Evolutionary conservation across 2,888 invertebrate genomes (phyloP).

Genomic region (Amorpha juglandis): DNA sequence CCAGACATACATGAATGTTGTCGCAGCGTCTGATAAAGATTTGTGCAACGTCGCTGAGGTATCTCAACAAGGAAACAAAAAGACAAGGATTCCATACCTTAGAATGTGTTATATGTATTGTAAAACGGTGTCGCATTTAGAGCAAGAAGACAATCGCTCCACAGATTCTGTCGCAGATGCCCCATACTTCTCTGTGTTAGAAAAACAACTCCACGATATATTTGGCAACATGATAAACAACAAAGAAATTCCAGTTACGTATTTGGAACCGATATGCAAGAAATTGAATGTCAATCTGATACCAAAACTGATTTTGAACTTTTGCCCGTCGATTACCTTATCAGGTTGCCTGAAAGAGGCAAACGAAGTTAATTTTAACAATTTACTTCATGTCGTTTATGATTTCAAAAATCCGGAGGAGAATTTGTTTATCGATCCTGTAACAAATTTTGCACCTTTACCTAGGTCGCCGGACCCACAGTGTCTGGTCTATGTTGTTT

Average conservation of each 20-base stretch:
- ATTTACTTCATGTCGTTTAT: conserved; percentile 69
- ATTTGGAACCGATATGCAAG: conserved; percentile 87
- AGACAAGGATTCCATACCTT: conserved; percentile 75
- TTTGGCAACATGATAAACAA: conserved; percentile 88
- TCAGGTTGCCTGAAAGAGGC: conserved; percentile 68
- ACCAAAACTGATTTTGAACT: conserved; percentile 89
- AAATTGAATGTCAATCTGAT: conserved; percentile 89
- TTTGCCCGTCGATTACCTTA: conserved; percentile 87
- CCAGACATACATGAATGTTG: conserved; percentile 80
- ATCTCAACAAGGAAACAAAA: conserved; percentile 64
- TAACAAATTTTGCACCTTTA: conserved; percentile 70
- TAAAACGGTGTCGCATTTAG: conserved; percentile 82
- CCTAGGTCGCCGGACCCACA: conserved; percentile 77
- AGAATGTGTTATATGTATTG: conserved; percentile 84
- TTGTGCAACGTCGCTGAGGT: conserved; percentile 73
- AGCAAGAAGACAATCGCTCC: conserved; percentile 63
- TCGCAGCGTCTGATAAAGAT: conserved; percentile 77
- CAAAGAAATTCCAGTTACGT: conserved; percentile 86
- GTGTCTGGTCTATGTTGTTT: conserved; percentile 85
- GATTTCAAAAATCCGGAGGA: conserved; percentile 75
- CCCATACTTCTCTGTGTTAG: conserved; percentile 81
- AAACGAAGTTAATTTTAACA: conserved; percentile 68
- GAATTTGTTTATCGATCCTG: conserved; percentile 77
- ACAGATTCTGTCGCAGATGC: conserved; percentile 55
- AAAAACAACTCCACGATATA: conserved; percentile 83